A percentile compares a stretch with the other conserved stretches of the same genome.
Evolutionary conservation across 2,797 vertebrate genomes (phyloP).

Genomic region (Amniataba percoides): DNA sequence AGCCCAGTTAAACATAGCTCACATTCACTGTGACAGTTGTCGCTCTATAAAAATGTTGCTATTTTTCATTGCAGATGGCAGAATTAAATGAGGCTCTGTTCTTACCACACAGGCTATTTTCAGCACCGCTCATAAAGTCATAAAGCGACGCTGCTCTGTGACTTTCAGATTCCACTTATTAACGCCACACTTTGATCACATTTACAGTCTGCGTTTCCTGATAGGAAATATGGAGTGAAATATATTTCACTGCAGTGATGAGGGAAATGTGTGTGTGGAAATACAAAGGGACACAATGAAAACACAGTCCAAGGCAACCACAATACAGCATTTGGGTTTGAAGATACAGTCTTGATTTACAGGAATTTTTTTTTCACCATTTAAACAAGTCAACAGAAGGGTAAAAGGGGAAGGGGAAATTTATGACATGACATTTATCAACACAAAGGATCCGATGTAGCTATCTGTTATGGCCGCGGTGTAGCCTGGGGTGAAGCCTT

Average conservation of each 20-base stretch:
- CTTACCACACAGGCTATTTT: conserved; percentile 63
- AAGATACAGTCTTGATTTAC: not conserved
- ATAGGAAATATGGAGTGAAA: conserved; percentile 7
- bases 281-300: not conserved
- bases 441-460: conserved; percentile 16
- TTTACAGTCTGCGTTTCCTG: not conserved
- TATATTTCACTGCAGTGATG: not conserved
- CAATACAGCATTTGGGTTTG: not conserved
- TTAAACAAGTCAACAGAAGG: conserved; percentile 10
- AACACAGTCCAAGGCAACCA: not conserved
- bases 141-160: conserved; percentile 25
- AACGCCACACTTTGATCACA: conserved; percentile 20
- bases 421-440: conserved; percentile 22
- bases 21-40: conserved; percentile 61
- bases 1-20: conserved; percentile 55
- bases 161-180: conserved; percentile 46
- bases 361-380: not conserved
- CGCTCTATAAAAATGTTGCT: conserved; percentile 62
- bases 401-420: not conserved
- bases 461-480: not conserved
- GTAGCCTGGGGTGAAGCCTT: conserved; percentile 15
- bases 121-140: conserved; percentile 42
- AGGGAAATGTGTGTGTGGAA: not conserved
- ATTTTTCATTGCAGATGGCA: conserved; percentile 69
- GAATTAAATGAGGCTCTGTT: conserved; percentile 64